Conservation (phyloP, 92 coral and sea anemone genomes). For the Zoanthus sociatus region DNA sequence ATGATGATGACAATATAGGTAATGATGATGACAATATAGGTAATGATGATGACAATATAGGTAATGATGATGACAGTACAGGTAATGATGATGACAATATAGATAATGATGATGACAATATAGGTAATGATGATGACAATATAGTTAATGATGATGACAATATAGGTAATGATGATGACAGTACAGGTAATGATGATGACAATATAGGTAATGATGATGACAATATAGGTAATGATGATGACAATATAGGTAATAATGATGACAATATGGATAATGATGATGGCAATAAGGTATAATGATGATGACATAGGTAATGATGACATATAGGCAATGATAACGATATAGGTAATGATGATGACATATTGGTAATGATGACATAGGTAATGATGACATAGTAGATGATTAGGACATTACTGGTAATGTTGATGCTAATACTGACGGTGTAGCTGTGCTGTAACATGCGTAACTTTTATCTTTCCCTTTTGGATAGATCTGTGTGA, state of each 20-base stretch:
- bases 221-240: background rate
- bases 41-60: too few relatives aligned
- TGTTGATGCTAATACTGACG: background rate
- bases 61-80: too few relatives aligned
- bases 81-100: too few relatives aligned
- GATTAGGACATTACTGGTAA: background rate
- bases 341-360: background rate
- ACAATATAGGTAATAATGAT: background rate
- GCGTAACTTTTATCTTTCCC: background rate
- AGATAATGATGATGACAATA: too few relatives aligned
- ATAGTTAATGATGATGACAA: too few relatives aligned
- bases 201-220: background rate
- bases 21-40: too few relatives aligned
- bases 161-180: too few relatives aligned
- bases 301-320: background rate
- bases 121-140: too few relatives aligned
- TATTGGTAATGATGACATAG: background rate
- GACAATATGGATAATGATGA: background rate
- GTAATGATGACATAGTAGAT: background rate
- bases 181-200: too few relatives aligned
- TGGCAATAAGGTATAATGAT: too few relatives aligned
- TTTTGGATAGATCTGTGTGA: conserved; percentile 77
- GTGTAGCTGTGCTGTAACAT: background rate
- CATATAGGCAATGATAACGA: background rate
- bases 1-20: too few relatives aligned